These are phyloP conservation scores for Crepidodera aurea DNA, from an alignment of 2,888 invertebrate genomes.

Conservation along the genomic window DNA sequence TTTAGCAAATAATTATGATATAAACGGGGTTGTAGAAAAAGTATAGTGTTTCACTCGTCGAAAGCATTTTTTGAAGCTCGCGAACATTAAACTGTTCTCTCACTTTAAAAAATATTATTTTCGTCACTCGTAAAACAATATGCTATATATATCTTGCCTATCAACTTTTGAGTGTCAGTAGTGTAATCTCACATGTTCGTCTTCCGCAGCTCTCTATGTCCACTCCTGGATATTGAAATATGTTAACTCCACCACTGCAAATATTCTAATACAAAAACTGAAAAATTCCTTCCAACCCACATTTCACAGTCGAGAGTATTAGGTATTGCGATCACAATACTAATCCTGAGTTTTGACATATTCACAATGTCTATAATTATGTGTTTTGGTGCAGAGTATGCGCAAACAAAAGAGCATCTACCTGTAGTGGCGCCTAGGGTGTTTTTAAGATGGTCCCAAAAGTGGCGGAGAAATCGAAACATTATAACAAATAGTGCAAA, in stretches of 20 bases:
- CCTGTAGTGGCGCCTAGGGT: slow-evolving; percentile 51
- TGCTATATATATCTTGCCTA: no score
- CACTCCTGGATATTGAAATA: no score
- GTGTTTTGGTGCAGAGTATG: slow-evolving; percentile 56
- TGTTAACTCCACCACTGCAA: background rate
- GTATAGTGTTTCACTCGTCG: no score
- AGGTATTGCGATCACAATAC: slow-evolving; percentile 50
- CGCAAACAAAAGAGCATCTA: slow-evolving; percentile 54
- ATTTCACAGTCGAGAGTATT: slow-evolving; percentile 46
- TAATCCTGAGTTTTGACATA: slow-evolving; percentile 61
- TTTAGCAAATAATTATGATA: no score
- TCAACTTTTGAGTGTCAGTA: no score
- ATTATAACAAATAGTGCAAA: slow-evolving; percentile 39
- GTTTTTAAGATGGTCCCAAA: slow-evolving; percentile 29
- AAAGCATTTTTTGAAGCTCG: no score
- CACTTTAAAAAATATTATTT: no score
- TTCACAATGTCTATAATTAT: slow-evolving; percentile 60
- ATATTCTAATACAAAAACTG: slow-evolving; percentile 31
- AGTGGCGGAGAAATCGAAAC: slow-evolving; percentile 35
- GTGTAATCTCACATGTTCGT: no score
- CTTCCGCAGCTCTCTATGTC: no score
- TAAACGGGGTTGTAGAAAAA: no score
- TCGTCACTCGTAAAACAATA: no score
- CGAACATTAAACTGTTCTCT: no score
- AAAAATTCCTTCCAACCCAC: slow-evolving; percentile 48